Conservation (phyloP, 2,888 invertebrate species). For the Lomographa bimaculata region DNA sequence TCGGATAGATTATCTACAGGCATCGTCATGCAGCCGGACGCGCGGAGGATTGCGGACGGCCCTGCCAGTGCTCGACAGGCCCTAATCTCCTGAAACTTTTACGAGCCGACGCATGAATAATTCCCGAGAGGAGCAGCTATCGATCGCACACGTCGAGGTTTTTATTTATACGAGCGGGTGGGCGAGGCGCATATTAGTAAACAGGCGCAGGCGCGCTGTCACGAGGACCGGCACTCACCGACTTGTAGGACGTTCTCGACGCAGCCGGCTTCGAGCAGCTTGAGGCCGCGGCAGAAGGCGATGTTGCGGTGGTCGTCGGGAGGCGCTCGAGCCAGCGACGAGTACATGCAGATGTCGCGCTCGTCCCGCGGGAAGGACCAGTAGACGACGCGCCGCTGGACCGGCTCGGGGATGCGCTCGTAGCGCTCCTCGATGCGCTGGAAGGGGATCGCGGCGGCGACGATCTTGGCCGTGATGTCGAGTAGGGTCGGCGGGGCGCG, state of each 20-base stretch:
- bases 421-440: slow-evolving; percentile 94
- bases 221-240: slow-evolving; percentile 85
- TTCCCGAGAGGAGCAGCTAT: slow-evolving; percentile 82
- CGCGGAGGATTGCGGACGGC: slow-evolving; percentile 36
- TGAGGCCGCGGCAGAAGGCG: slow-evolving; percentile 93
- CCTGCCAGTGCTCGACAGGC: slow-evolving; percentile 43
- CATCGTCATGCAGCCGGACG: slow-evolving; percentile 29
- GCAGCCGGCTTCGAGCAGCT: slow-evolving; percentile 91
- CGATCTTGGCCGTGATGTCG: slow-evolving; percentile 92
- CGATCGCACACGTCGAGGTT: slow-evolving; percentile 83
- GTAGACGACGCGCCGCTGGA: slow-evolving; percentile 93
- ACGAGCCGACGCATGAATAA: slow-evolving; percentile 80
- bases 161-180: slow-evolving; percentile 83
- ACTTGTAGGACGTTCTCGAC: slow-evolving; percentile 95
- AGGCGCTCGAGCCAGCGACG: slow-evolving; percentile 86
- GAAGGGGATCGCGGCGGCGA: slow-evolving; percentile 93
- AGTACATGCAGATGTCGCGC: slow-evolving; percentile 95
- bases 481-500: slow-evolving; percentile 89
- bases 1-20: slow-evolving; percentile 52
- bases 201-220: slow-evolving; percentile 75
- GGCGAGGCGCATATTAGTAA: slow-evolving; percentile 84
- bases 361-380: slow-evolving; percentile 95
- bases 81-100: slow-evolving; percentile 77
- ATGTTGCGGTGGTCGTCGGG: slow-evolving; percentile 90
- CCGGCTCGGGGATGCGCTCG: slow-evolving; percentile 94